phyloP scores from a whole-genome alignment of 2,113 vertebrate genomes.

The Gorsachius goisagi region DNA sequence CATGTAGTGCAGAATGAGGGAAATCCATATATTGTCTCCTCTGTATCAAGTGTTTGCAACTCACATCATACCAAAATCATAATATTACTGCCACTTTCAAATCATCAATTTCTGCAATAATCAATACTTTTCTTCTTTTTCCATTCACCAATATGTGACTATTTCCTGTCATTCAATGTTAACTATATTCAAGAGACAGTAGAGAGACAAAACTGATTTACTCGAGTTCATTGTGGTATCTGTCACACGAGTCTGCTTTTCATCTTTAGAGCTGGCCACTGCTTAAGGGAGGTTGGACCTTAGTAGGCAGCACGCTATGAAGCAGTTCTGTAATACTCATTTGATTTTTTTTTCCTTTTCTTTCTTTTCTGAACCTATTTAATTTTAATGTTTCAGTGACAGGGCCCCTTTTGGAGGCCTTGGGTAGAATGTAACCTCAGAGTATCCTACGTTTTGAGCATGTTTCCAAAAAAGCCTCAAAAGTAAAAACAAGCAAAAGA shows the following conservation, averaged over 20 bases:
- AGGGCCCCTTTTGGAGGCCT: neutral
- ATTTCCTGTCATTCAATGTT: neutral
- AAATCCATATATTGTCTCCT: neutral
- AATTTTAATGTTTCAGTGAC: neutral
- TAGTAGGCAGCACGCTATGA: neutral
- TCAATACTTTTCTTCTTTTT: neutral
- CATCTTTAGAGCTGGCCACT: neutral
- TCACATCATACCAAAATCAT: neutral
- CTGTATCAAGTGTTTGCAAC: neutral
- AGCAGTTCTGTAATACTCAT: neutral
- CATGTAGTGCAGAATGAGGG: neutral
- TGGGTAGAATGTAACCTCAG: neutral
- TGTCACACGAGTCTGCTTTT: neutral
- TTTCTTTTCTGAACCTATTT: neutral
- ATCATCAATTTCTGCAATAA: neutral
- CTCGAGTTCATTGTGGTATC: neutral
- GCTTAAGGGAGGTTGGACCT: neutral
- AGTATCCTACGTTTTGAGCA: neutral
- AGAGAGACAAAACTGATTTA: neutral
- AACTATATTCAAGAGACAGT: neutral
- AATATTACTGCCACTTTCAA: neutral
- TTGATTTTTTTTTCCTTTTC: fast-evolving
- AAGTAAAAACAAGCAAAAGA: neutral
- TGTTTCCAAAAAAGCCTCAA: neutral
- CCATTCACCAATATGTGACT: neutral